Evolutionary conservation across 2,113 vertebrate species (phyloP).

Genomic region (Datnioides undecimradiatus): DNA sequence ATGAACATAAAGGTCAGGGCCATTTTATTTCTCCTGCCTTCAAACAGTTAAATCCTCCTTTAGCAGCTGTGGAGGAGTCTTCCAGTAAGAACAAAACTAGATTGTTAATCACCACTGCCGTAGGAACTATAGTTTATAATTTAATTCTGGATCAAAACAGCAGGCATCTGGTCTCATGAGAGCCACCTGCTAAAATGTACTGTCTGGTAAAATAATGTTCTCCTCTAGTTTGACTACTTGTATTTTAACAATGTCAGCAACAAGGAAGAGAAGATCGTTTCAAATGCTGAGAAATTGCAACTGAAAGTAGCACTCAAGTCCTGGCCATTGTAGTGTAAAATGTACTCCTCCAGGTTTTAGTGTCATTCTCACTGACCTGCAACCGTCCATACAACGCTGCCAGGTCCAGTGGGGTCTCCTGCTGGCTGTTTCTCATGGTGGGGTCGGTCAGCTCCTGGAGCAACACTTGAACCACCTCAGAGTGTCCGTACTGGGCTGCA

Average conservation of each 20-base stretch:
- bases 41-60: neutral
- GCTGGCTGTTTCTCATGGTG: conserved; percentile 93
- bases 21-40: neutral
- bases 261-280: neutral
- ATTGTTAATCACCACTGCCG: too few species aligned
- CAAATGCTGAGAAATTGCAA: neutral
- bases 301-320: neutral
- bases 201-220: neutral
- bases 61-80: neutral
- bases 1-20: conserved; percentile 1
- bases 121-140: too few species aligned
- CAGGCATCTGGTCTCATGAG: neutral
- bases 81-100: neutral
- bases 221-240: too few species aligned
- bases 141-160: neutral
- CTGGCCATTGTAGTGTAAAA: neutral
- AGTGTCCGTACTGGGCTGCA: conserved; percentile 96
- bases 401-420: conserved; percentile 94
- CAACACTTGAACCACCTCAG: conserved; percentile 93
- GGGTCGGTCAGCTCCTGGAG: conserved; percentile 95
- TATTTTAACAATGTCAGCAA: neutral
- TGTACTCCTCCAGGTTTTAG: neutral
- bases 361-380: conserved; percentile 68
- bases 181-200: too few species aligned
- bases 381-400: conserved; percentile 95